These are phyloP conservation scores for Falcaria lacertinaria DNA, from an alignment of 2,888 invertebrate genomes.

Conservation along the genomic window DNA sequence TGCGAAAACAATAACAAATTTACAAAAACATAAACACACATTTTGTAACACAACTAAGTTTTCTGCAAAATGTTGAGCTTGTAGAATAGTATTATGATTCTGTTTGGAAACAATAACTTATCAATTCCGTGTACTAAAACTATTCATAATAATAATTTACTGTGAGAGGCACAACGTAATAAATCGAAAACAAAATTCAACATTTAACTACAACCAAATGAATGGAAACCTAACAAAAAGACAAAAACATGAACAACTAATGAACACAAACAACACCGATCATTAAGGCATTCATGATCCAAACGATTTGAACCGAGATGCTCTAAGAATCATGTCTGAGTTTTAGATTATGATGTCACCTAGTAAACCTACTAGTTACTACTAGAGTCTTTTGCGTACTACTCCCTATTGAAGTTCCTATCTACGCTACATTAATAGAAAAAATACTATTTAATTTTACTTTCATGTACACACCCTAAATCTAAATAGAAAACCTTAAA, in stretches of 20 bases:
- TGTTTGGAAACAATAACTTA: too few species aligned
- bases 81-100: too few species aligned
- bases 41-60: not conserved
- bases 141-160: too few species aligned
- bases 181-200: conserved; percentile 8
- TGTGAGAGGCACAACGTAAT: too few species aligned
- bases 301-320: conserved; percentile 23
- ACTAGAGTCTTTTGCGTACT: conserved; percentile 7
- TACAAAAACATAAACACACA: conserved; percentile 22
- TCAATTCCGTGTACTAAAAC: too few species aligned
- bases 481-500: conserved; percentile 25
- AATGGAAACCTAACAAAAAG: conserved; percentile 27
- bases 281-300: conserved; percentile 63
- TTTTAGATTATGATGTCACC: not conserved
- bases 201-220: conserved; percentile 20
- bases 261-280: conserved; percentile 60
- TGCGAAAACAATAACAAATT: conserved; percentile 21
- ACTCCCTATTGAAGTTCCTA: not conserved
- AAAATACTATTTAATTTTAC: not conserved
- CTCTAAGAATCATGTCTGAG: conserved; percentile 13
- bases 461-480: conserved; percentile 14
- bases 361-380: conserved; percentile 18
- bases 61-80: conserved; percentile 6
- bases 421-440: not conserved
- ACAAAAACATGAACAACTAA: conserved; percentile 47